These are phyloP conservation scores for Taphrorychus bicolor DNA, from an alignment of 2,888 invertebrate species.

Conservation along the genomic window DNA sequence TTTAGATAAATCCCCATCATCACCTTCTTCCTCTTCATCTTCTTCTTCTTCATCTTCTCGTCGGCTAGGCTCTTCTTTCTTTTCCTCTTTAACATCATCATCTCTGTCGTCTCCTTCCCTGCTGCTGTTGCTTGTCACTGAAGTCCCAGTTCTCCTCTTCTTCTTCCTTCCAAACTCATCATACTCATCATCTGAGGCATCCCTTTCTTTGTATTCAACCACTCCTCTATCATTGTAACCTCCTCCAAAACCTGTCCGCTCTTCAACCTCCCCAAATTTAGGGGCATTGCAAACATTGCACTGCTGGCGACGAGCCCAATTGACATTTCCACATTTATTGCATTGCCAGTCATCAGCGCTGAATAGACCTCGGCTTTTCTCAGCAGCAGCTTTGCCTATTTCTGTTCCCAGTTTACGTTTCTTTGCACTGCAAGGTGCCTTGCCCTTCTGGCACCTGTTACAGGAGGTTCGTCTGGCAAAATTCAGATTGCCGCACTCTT, in stretches of 20 bases:
- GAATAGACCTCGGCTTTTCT: conserved; percentile 94
- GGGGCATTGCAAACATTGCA: conserved; percentile 99
- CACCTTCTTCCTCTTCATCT: conserved; percentile 63
- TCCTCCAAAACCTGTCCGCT: conserved; percentile 81
- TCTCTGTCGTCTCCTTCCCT: conserved; percentile 37
- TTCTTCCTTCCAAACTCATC: conserved; percentile 74
- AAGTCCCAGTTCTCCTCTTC: conserved; percentile 46
- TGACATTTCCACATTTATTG: conserved; percentile 99
- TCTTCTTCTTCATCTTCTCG: conserved; percentile 48
- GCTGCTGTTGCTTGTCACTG: conserved; percentile 32
- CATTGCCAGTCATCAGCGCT: conserved; percentile 99
- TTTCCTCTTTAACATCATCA: neutral
- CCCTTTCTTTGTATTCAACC: conserved; percentile 92
- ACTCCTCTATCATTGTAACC: conserved; percentile 96
- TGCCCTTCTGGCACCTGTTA: conserved; percentile 85
- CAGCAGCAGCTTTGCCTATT: conserved; percentile 97
- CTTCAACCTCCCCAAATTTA: conserved; percentile 92
- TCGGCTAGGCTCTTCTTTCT: conserved; percentile 21
- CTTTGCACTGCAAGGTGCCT: conserved; percentile 54
- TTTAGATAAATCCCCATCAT: conserved; percentile 65
- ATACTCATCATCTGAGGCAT: conserved; percentile 87
- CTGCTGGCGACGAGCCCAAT: conserved; percentile 94
- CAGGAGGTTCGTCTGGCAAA: conserved; percentile 90
- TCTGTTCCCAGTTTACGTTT: conserved; percentile 92
- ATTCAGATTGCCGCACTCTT: conserved; percentile 91